These are phyloP conservation scores for Dascillus cervinus DNA, from an alignment of 2,888 invertebrate genomes.

Conservation along the genomic window DNA sequence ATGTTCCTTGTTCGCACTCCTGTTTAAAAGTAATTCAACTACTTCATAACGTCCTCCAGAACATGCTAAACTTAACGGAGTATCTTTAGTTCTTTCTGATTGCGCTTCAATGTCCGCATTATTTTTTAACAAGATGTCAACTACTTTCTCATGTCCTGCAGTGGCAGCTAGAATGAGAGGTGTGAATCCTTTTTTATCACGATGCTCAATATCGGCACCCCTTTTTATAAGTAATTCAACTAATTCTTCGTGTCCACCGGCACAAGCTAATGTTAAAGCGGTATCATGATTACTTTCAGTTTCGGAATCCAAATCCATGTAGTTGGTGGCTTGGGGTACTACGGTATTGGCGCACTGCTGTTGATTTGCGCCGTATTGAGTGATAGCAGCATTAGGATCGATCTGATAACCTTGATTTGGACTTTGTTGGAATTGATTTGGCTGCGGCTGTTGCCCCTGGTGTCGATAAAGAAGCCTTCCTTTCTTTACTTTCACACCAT, in stretches of 20 bases:
- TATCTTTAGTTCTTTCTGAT: constrained; percentile 98
- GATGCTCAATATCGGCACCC: constrained; percentile 94
- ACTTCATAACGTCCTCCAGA: constrained; percentile 94
- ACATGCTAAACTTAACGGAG: constrained; percentile 93
- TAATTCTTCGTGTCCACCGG: constrained; percentile 93
- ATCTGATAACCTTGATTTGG: constrained; percentile 44
- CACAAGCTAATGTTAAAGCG: constrained; percentile 93
- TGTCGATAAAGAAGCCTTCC: constrained; percentile 38
- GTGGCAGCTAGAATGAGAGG: constrained; percentile 96
- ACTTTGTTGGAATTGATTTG: constrained; percentile 40
- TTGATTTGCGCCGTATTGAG: constrained; percentile 20
- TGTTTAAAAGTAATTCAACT: constrained; percentile 80
- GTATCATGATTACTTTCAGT: constrained; percentile 99
- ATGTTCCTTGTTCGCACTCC: constrained; percentile 95
- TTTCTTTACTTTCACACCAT: constrained; percentile 40
- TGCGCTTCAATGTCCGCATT: constrained; percentile 98
- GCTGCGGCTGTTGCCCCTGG: constrained; percentile 40
- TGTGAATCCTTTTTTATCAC: constrained; percentile 98
- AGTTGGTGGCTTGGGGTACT: constrained; percentile 52
- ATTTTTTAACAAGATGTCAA: constrained; percentile 87
- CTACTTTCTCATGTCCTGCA: constrained; percentile 87
- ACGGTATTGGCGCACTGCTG: constrained; percentile 17
- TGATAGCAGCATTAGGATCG: constrained; percentile 41
- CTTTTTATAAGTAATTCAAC: constrained; percentile 86
- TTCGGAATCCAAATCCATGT: constrained; percentile 93